Base-by-base conservation (phyloP, 2,888 invertebrate species). In the Bimastos eiseni region DNA sequence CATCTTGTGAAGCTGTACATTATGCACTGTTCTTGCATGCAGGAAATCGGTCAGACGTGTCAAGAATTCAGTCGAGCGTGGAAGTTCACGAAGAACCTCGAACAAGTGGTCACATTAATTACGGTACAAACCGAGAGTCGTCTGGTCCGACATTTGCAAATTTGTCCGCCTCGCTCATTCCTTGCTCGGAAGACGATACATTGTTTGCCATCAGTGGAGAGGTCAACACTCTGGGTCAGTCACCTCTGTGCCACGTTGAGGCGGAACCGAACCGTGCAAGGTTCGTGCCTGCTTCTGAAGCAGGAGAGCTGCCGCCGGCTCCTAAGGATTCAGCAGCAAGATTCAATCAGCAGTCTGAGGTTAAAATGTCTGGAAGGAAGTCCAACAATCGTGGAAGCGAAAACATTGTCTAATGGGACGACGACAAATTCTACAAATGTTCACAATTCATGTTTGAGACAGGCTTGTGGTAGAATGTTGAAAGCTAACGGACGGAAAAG, bases 41-140 rank as follows among this genome's bases (percentile, higher is more conserved):
- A 70, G 70, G 30, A 30, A n/a, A n/a, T 70, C 70, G n/a, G 70
- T 70, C 86, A 8, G 86, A 36, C 19, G 24, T 37, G 86, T 86
- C 34, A 17, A 86, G 86, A 34, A 86, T 41, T 89, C 41, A 89
- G 89, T 89, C 89, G 44, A 89, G 89, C 49, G 89, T 89, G 38
- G 89, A 89, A 38, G 44, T 89, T 33, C 89, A 89, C 44, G n/a
- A 11, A 21, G 41, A 89, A 21, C 89, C 89, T 21, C 44, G 30
- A 21, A 36, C 86, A 19, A 37, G 86, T 17, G 86, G 86, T 86
- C 86, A 15, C 24, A 17, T 4, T 6, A 86, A 36, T 37, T 86
- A 86, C 34, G 86, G 86, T 6, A 34, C 86, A 1, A 24, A 34
- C 21, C 36, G n/a, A 86, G 86, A 36, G 5, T 86, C 86, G 8